Evolutionary conservation across 2,797 vertebrate species (phyloP), one percentile per base, ranked within the genome.

Genomic region (Lacerta bilineata): DNA sequence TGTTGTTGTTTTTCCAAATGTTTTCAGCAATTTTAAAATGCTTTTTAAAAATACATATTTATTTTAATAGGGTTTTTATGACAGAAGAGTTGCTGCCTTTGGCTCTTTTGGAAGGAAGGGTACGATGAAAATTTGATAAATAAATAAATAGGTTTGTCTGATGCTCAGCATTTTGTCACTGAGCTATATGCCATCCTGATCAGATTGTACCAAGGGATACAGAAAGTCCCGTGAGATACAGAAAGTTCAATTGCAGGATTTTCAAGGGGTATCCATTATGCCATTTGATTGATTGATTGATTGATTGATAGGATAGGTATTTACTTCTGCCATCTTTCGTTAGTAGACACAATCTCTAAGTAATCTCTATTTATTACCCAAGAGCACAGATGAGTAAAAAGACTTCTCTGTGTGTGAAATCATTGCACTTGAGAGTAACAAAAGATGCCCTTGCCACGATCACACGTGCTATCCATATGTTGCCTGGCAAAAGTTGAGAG

Each of bases 401-500:
- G 18, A 5, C 68, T 25, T 74, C 77, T 85, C 29, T 33, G 10
- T 64, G 79, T 68, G 29, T 6, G 61, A 33, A 84, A 39, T 64
- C 23, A 89, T 89, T 25, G 23, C n/a, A 36, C 25, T 66, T 83
- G 59, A 66, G 2, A 72, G 50, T 64, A 93, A 82, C 78, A 88
- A 41, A 36, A 69, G 79, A 68, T 91, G 69, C 93, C 78, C 64
- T 66, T 46, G 23, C 39, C 90, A 3, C 87, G 85, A 83, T 23
- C 41, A 82, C 71, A 89, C 91, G 5, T 2, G 11, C 85, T 83
- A 25, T 69, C 69, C 78, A 1, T 79, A 23, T 87, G 94, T 91
- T 85, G 36, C 69, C 64, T 46, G 74, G 39, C 27, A 41, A 79
- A 88, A 94, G 89, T 61, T 75, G 94, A 93, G 59, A 87, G 11